Conservation (phyloP, 2,888 invertebrate genomes). For the Cancer borealis region DNA sequence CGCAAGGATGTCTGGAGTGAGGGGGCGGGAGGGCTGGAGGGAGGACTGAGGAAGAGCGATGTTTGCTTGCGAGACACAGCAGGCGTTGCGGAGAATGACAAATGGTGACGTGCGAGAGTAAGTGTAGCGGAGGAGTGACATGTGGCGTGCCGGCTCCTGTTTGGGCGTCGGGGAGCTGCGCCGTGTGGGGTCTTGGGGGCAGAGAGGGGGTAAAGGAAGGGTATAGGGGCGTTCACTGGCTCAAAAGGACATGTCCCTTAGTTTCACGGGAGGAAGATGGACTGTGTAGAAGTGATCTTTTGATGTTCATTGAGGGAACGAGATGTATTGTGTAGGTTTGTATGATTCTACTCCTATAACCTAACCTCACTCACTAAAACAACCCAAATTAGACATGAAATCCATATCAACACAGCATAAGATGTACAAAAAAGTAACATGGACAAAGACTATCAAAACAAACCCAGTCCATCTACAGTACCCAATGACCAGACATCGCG, state of each 20-base stretch:
- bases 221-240: slow-evolving; percentile 13
- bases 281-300: not conserved
- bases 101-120: not conserved
- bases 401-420: not conserved
- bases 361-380: not conserved
- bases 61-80: not conserved
- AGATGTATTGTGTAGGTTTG: not conserved
- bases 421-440: not conserved
- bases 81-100: slow-evolving; percentile 12
- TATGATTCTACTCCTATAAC: not conserved
- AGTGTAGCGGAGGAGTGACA: not conserved
- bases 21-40: not conserved
- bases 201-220: not conserved
- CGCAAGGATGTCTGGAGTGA: not conserved
- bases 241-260: not conserved
- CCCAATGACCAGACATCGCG: not conserved
- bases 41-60: not conserved
- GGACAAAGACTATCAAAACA: not conserved
- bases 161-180: not conserved
- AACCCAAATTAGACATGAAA: not conserved
- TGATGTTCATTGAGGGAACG: not conserved
- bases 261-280: not conserved
- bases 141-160: slow-evolving; percentile 14
- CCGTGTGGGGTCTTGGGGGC: not conserved
- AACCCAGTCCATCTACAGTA: not conserved